Evolutionary conservation across 2,888 invertebrate genomes (phyloP), one percentile per base, ranked within the genome.

Genomic region (Troides oblongomaculatus): DNA sequence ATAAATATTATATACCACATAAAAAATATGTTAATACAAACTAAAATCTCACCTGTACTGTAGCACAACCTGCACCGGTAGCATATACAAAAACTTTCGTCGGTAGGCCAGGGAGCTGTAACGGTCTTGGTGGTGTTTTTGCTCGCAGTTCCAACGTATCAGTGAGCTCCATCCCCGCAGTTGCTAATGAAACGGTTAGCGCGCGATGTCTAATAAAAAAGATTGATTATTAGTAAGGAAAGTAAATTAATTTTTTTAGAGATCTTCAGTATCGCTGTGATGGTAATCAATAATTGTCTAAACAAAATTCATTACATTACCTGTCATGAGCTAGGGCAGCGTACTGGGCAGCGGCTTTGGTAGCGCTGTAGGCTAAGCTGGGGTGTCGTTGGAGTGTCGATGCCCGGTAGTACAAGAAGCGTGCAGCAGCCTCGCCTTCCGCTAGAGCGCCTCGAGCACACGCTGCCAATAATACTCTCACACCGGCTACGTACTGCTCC

Each of bases 71-170:
- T 25, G 95, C 95, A 0, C 95, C 95, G 1, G 95, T 95, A 2
- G 95, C 95, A 71, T 95, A 95, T 0, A 95, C 94, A 73, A 95
- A 95, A n/a, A 95, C 95, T 83, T 95, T 95, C 0, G 95, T 95
- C 0, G 95, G 95, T 46, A 95, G 81, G 8, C 94, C 95, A 0
- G 95, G 95, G 7, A 95, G 81, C 73, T 94, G 94, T 17, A 95
- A 81, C 0, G 91, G 88, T 59, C 94, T 88, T 0, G 94, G 89
- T 0, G 92, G 88, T 21, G 92, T 91, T 25, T 89, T 88, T 0
- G 94, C 93, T 60, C 93, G 89, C 0, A 95, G 84, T 72, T 94
- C 94, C 46, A 95, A 73, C 0, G 95, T 95, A 74, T 95, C 95
- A 0, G 95, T 95, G n/a, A 95, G 82, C 75, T 95, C 95, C 95